A percentile compares a stretch with the other conserved stretches of the same genome.
Conservation (phyloP, 2,113 vertebrate species). For the Rhinopithecus roxellana region DNA sequence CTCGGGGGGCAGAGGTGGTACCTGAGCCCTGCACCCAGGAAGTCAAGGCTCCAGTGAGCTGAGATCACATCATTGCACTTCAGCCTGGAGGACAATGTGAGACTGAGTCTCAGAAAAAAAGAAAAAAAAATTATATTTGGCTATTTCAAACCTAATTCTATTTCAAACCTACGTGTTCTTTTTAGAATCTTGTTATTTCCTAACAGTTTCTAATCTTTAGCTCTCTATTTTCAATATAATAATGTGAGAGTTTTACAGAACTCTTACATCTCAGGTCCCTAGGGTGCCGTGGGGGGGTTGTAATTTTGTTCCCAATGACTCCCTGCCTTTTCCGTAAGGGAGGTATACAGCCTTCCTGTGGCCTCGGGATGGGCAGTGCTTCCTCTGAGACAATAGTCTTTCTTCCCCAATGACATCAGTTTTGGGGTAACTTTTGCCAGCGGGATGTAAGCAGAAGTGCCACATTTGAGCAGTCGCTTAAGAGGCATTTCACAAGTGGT, state of each 20-base stretch:
- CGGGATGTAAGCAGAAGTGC: neutral
- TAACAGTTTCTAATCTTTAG: neutral
- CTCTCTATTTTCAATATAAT: neutral
- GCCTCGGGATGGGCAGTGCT: fast-evolving
- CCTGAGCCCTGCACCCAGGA: too few species aligned
- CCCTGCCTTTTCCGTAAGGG: neutral
- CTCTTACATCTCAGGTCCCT: neutral
- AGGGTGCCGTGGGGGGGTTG: fast-evolving
- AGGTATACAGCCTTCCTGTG: fast-evolving
- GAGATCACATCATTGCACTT: too few species aligned
- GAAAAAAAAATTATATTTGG: too few species aligned
- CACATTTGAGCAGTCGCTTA: fast-evolving
- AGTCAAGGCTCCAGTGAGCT: too few species aligned
- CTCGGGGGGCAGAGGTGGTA: too few species aligned
- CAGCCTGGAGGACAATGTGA: too few species aligned
- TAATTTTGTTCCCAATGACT: fast-evolving
- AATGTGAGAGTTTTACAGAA: neutral
- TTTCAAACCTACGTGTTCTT: neutral
- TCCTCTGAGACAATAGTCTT: too few species aligned
- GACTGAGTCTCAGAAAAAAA: too few species aligned
- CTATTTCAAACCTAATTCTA: neutral
- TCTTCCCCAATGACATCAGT: fast-evolving
- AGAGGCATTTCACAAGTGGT: neutral
- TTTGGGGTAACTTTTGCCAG: neutral
- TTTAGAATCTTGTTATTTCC: neutral